Percentiles rank a stretch among this genome's conserved stretches.
Evolutionary conservation across 1,140 invertebrate species (phyloP).

Genomic region (Campoletis sonorensis): DNA sequence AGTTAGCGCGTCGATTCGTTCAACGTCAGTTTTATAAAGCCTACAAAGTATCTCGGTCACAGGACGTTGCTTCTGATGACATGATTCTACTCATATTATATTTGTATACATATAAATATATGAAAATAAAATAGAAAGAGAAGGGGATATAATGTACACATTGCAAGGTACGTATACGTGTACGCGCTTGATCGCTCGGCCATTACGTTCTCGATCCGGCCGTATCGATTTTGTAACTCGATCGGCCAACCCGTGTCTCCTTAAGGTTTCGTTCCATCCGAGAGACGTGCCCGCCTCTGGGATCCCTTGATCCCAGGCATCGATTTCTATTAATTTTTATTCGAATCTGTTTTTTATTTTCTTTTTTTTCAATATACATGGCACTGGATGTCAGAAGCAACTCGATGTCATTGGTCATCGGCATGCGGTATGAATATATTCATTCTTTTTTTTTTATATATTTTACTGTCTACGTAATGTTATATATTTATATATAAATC

Average conservation of each 20-base stretch:
- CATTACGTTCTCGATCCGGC: slow-evolving; percentile 64
- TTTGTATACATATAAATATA: slow-evolving; percentile 25
- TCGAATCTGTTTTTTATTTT: slow-evolving; percentile 12
- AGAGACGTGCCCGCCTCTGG: slow-evolving; percentile 41
- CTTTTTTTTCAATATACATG: slow-evolving; percentile 21
- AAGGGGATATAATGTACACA: not conserved
- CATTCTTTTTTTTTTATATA: not conserved
- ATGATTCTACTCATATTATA: not conserved
- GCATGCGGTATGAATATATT: not conserved
- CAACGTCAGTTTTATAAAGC: slow-evolving; percentile 16
- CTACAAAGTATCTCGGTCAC: slow-evolving; percentile 36
- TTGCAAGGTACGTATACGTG: slow-evolving; percentile 12
- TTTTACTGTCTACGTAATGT: not conserved
- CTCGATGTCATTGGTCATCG: slow-evolving; percentile 19
- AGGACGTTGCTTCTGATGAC: slow-evolving; percentile 36
- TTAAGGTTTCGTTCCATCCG: slow-evolving; percentile 62
- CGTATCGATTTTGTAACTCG: slow-evolving; percentile 69
- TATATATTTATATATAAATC: not conserved
- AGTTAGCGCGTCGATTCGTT: slow-evolving; percentile 16
- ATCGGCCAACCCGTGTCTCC: slow-evolving; percentile 58
- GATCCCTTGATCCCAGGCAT: slow-evolving; percentile 35
- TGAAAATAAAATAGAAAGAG: not conserved
- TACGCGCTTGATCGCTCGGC: slow-evolving; percentile 63
- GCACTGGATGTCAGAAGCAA: slow-evolving; percentile 24
- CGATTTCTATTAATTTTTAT: slow-evolving; percentile 32